Conservation (phyloP, 2,113 vertebrate species). For the Halcyon senegalensis region DNA sequence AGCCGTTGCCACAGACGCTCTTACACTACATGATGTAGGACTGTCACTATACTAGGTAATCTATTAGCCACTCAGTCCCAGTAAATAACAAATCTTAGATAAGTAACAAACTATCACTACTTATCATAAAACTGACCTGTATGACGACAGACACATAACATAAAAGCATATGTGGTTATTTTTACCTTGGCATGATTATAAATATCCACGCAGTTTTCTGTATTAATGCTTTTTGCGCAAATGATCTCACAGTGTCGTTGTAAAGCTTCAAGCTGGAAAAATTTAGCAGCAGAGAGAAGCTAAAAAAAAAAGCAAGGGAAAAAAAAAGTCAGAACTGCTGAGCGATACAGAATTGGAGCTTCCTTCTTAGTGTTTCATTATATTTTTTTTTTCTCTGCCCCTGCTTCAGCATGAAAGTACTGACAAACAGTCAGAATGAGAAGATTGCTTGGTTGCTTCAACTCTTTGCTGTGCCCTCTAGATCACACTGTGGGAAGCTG, state of each 20-base stretch:
- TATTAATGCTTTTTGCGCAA: slow-evolving; percentile 96
- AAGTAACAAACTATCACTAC: neutral
- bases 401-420: neutral
- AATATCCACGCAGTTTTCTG: slow-evolving; percentile 95
- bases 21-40: neutral
- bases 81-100: neutral
- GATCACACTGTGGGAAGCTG: neutral
- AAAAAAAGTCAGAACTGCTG: slow-evolving; percentile 39
- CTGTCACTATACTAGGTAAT: neutral
- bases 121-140: neutral
- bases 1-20: neutral
- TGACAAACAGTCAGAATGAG: neutral
- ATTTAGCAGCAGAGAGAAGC: slow-evolving; percentile 96
- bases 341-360: neutral
- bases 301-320: slow-evolving; percentile 56
- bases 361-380: neutral
- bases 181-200: slow-evolving; percentile 98
- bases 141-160: neutral
- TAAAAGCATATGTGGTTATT: neutral
- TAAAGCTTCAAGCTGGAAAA: slow-evolving; percentile 96
- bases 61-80: neutral
- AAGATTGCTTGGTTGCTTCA: neutral
- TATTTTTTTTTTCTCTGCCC: slow-evolving; percentile 9
- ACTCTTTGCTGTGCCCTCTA: neutral
- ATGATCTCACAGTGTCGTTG: slow-evolving; percentile 99